Evolutionary conservation across 1,140 invertebrate species (phyloP).

Genomic region (Mylabris phalerata): DNA sequence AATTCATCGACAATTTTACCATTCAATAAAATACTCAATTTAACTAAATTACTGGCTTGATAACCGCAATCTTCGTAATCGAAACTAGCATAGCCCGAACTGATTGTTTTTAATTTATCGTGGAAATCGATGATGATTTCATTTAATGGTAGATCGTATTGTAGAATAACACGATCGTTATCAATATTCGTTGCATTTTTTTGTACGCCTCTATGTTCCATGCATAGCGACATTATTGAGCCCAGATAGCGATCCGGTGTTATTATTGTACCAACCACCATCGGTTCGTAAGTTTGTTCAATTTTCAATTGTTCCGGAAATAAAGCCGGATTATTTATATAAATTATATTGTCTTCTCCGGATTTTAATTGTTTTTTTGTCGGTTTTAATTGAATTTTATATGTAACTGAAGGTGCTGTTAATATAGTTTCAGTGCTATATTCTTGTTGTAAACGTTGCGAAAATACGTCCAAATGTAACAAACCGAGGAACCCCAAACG

Average conservation of each 20-base stretch:
- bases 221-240: slow-evolving; percentile 63
- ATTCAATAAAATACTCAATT: slow-evolving; percentile 75
- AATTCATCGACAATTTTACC: slow-evolving; percentile 79
- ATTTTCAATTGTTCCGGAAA: slow-evolving; percentile 66
- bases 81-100: slow-evolving; percentile 94
- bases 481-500: slow-evolving; percentile 88
- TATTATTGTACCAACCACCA: slow-evolving; percentile 84
- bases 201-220: slow-evolving; percentile 72
- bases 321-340: slow-evolving; percentile 78
- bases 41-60: slow-evolving; percentile 50
- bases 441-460: slow-evolving; percentile 89
- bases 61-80: slow-evolving; percentile 92
- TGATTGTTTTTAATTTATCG: slow-evolving; percentile 81
- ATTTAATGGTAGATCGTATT: slow-evolving; percentile 79
- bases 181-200: slow-evolving; percentile 73
- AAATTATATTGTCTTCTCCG: slow-evolving; percentile 46
- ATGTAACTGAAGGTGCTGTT: slow-evolving; percentile 91
- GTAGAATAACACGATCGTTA: slow-evolving; percentile 70
- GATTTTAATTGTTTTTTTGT: slow-evolving; percentile 58
- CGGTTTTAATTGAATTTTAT: slow-evolving; percentile 69
- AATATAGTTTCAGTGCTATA: slow-evolving; percentile 82
- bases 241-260: slow-evolving; percentile 70
- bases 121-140: slow-evolving; percentile 96
- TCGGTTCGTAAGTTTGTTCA: slow-evolving; percentile 77
- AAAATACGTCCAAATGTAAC: slow-evolving; percentile 94